Evolutionary conservation across 2,888 invertebrate species (phyloP).

Genomic region (Steromphala cineraria): DNA sequence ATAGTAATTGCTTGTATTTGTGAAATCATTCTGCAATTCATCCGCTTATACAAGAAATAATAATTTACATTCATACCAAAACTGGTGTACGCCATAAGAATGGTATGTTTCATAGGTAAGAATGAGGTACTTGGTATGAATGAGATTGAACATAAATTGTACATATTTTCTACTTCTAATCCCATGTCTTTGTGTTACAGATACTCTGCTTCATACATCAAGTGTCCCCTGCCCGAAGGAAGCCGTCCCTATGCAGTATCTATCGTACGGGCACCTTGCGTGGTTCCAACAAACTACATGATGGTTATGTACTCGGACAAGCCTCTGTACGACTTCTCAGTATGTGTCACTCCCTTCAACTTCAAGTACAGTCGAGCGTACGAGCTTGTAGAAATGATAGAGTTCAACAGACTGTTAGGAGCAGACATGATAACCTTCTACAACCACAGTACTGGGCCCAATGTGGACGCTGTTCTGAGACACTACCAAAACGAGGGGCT

Average conservation of each 20-base stretch:
- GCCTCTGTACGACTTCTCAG: constrained; percentile 45
- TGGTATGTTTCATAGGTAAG: no score
- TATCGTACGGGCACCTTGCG: constrained; percentile 35
- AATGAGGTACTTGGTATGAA: no score
- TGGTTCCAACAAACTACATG: constrained; percentile 33
- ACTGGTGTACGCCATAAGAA: no score
- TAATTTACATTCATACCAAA: no score
- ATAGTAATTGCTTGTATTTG: no score
- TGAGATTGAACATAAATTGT: no score
- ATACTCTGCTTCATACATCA: constrained; percentile 39
- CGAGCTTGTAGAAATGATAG: constrained; percentile 71
- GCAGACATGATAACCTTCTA: constrained; percentile 70
- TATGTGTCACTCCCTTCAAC: constrained; percentile 62
- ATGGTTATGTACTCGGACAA: constrained; percentile 25
- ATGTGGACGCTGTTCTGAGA: constrained; percentile 54
- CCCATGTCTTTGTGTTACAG: constrained; percentile 35
- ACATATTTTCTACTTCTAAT: not conserved
- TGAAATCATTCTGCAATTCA: no score
- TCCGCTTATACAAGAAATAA: no score
- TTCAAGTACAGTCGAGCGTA: constrained; percentile 54
- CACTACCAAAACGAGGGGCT: constrained; percentile 53
- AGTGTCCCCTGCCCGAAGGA: constrained; percentile 30
- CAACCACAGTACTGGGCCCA: constrained; percentile 56
- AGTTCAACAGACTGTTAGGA: constrained; percentile 69
- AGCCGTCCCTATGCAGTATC: constrained; percentile 39